A percentile compares a stretch with the other conserved stretches of the same genome.
Conservation (phyloP, 2,797 vertebrate genomes). For the Poeciliopsis presidionis region DNA sequence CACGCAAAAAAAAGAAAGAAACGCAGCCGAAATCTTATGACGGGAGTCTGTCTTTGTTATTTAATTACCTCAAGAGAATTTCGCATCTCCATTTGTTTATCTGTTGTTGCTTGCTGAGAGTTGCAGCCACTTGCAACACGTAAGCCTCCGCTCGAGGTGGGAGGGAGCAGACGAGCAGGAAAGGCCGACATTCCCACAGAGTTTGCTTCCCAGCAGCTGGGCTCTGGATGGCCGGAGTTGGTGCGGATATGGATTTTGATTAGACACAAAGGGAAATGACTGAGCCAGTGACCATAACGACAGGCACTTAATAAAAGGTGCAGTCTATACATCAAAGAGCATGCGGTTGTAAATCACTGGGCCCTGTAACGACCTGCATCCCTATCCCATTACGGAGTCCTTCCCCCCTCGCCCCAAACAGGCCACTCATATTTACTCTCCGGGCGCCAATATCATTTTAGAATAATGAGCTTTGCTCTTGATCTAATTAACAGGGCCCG, state of each 20-base stretch:
- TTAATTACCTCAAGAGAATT: conserved; percentile 70
- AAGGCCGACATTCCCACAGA: conserved; percentile 26
- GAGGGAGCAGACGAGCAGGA: conserved; percentile 5
- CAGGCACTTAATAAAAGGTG: conserved; percentile 81
- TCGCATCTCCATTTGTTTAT: conserved; percentile 62
- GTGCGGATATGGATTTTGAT: conserved; percentile 73
- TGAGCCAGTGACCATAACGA: conserved; percentile 72
- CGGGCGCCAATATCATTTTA: conserved; percentile 91
- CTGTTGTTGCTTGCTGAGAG: conserved; percentile 49
- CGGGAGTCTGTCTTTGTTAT: conserved; percentile 71
- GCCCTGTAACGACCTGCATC: conserved; percentile 86
- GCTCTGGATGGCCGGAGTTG: conserved; percentile 38
- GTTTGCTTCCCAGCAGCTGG: conserved; percentile 41
- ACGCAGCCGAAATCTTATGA: conserved; percentile 63
- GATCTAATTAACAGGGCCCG: conserved; percentile 94
- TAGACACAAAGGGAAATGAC: conserved; percentile 75
- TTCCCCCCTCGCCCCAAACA: conserved; percentile 65
- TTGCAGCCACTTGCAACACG: conserved; percentile 33
- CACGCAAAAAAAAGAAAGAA: background rate
- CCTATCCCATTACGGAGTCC: conserved; percentile 85
- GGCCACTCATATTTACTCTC: conserved; percentile 90
- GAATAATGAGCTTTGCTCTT: conserved; percentile 96
- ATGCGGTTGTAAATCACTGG: conserved; percentile 89
- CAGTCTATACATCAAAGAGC: conserved; percentile 87
- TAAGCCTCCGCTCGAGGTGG: conserved; percentile 27